Evolutionary conservation across 1,140 invertebrate species (phyloP).

Genomic region (Brachystomella parvula): DNA sequence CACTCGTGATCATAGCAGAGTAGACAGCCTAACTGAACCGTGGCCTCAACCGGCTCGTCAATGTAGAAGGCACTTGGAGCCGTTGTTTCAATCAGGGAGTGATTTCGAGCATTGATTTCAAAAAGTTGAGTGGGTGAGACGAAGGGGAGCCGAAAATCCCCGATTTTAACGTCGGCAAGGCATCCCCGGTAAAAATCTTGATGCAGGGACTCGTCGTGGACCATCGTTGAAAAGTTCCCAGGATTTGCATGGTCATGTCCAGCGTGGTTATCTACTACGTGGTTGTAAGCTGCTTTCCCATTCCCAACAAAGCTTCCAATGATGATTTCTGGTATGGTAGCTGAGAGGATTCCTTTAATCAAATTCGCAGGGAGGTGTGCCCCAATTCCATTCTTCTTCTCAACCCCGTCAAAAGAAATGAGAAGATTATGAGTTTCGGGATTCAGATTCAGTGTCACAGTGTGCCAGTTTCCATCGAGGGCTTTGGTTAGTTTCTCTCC

Average conservation of each 20-base stretch:
- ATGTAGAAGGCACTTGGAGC: slow-evolving; percentile 42
- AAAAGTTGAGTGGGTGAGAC: slow-evolving; percentile 51
- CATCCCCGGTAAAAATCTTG: slow-evolving; percentile 67
- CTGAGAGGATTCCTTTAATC: slow-evolving; percentile 9
- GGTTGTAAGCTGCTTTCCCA: not conserved
- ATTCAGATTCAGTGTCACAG: slow-evolving; percentile 32
- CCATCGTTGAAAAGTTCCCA: not conserved
- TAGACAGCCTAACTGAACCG: slow-evolving; percentile 51
- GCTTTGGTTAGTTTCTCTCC: slow-evolving; percentile 11
- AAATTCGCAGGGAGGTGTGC: not conserved
- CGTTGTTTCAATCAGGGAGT: slow-evolving; percentile 21
- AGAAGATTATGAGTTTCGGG: slow-evolving; percentile 6
- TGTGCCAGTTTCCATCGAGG: slow-evolving; percentile 42
- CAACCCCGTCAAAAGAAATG: not conserved
- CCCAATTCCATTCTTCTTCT: not conserved
- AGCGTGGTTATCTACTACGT: not conserved
- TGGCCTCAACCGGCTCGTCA: slow-evolving; percentile 38
- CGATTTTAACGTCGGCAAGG: slow-evolving; percentile 78
- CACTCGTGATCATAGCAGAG: slow-evolving; percentile 81
- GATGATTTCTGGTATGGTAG: slow-evolving; percentile 17
- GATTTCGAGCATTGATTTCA: slow-evolving; percentile 22
- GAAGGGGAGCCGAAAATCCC: slow-evolving; percentile 75
- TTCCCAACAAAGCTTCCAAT: slow-evolving; percentile 24
- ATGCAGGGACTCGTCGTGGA: slow-evolving; percentile 15
- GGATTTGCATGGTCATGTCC: not conserved